Percentiles rank a stretch among this genome's conserved stretches.
Conservation (phyloP, 2,888 invertebrate species). For the Oscheius myriophilus region DNA sequence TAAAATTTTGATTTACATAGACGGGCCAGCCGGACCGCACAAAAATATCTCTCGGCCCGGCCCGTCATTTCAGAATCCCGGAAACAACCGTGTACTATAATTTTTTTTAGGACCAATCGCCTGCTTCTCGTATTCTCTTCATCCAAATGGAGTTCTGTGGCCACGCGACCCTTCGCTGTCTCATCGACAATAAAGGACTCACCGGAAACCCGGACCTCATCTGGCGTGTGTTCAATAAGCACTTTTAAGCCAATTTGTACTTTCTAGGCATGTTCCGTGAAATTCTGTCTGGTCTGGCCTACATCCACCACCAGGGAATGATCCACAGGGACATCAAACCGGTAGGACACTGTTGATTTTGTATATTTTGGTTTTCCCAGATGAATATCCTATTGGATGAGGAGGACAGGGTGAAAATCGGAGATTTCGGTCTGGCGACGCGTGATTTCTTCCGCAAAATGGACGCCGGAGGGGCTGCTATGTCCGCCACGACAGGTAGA, state of each 20-base stretch:
- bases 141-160: constrained; percentile 97
- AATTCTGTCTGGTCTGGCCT: constrained; percentile 80
- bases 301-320: constrained; percentile 63
- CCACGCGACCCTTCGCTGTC: constrained; percentile 81
- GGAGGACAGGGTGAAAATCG: constrained; percentile 91
- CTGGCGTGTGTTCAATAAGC: constrained; percentile 18
- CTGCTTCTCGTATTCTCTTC: constrained; percentile 47
- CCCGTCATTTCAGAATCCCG: too few relatives aligned
- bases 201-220: constrained; percentile 75
- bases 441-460: constrained; percentile 35
- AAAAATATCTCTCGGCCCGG: too few relatives aligned
- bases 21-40: too few relatives aligned
- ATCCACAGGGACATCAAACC: constrained; percentile 69
- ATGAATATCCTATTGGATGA: constrained; percentile 94
- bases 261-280: constrained; percentile 83
- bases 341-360: constrained; percentile 16
- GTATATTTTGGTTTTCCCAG: constrained; percentile 11
- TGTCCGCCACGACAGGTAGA: constrained; percentile 4
- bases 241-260: too few relatives aligned
- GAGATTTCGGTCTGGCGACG: constrained; percentile 91
- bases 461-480: neutral
- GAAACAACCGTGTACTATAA: too few relatives aligned
- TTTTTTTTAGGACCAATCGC: too few relatives aligned
- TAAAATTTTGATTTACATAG: too few relatives aligned
- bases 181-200: constrained; percentile 79